Evolutionary conservation across 2,113 vertebrate genomes (phyloP).

Genomic region (Zonotrichia leucophrys): DNA sequence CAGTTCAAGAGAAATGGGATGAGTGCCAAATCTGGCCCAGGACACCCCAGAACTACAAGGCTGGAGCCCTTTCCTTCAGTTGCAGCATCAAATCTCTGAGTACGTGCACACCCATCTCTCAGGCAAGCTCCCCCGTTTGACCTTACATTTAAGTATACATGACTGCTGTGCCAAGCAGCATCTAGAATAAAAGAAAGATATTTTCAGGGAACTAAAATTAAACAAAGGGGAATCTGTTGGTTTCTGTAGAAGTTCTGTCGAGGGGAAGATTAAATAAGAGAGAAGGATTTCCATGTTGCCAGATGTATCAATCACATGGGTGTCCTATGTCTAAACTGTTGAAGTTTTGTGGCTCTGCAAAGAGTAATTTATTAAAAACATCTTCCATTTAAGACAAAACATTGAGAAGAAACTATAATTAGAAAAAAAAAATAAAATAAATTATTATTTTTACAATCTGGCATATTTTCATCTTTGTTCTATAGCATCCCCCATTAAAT

Average conservation of each 20-base stretch:
- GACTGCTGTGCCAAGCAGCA: background rate
- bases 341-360: background rate
- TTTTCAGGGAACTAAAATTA: background rate
- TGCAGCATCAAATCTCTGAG: background rate
- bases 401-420: background rate
- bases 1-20: background rate
- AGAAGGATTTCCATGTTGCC: background rate
- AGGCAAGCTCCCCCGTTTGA: background rate
- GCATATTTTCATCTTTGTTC: background rate
- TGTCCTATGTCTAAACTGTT: background rate
- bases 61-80: background rate
- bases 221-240: background rate
- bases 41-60: background rate
- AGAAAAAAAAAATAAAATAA: background rate
- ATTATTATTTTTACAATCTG: background rate
- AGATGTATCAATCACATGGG: background rate
- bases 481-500: background rate
- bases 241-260: background rate
- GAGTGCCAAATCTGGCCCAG: background rate
- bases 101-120: background rate
- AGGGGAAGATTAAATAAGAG: background rate
- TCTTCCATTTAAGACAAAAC: background rate
- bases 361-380: background rate
- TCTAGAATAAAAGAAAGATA: background rate
- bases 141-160: background rate